Evolutionary conservation across 1,140 invertebrate genomes (phyloP), one percentile per base, ranked within the genome.

Genomic region (Acromyrmex charruanus): DNA sequence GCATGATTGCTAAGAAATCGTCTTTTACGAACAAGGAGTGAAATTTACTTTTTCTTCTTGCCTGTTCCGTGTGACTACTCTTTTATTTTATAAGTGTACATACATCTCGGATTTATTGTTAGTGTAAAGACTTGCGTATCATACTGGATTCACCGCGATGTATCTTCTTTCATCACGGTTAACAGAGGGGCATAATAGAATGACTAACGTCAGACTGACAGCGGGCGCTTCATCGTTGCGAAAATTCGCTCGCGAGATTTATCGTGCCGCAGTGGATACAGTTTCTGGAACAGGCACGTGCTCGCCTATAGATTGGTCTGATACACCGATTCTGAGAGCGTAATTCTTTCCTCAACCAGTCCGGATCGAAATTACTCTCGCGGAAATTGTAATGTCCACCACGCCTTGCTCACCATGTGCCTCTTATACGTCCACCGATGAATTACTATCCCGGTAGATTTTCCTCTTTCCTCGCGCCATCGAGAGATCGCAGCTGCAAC

Each of bases 81-180:
- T 49, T 44, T 28, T 14, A 25, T 63, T 80, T 28, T 18, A 31
- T 39, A 58, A 89, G 5, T 31, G 44, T 71, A 6, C 12, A 69
- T 74, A 44, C n/a, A 69, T 71, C 65, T 68, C 63, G 21, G 49
- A 49, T 9, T 14, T 49, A 49, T 39, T 39, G 35, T 39, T 39
- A 39, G 12, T 3, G 49, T 49, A 49, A 31, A 16, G 21, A 68
- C 53, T 88, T 72, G 28, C 68, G 65, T 88, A 88, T 88, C 71
- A 58, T 51, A 49, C 58, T 63, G 51, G 74, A 85, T 82, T 49
- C 72, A 77, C 77, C 53, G 12, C n/a, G n/a, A 18, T 39, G 58
- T 77, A 87, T 89, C 71, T 89, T 90, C 91, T 92, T 91, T 92
- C 91, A 88, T 85, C 88, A 66, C n/a, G 35, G 72, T 68, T 65